These are phyloP conservation scores for Dasypogon diadema DNA, from an alignment of 2,888 invertebrate species.

Conservation along the genomic window DNA sequence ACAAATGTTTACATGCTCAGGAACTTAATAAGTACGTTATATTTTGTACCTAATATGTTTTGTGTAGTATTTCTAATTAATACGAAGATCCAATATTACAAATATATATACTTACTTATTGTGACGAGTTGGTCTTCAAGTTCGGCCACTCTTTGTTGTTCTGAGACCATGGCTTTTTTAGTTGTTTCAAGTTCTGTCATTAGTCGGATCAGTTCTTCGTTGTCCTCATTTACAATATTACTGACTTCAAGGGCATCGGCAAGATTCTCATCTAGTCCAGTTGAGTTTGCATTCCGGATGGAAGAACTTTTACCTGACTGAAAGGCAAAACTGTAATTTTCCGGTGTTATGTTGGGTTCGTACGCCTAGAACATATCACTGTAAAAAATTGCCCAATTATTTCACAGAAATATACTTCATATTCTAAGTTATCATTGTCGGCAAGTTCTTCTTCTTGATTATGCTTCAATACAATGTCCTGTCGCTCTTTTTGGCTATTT, in stretches of 20 bases:
- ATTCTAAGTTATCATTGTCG: neutral
- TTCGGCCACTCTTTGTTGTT: conserved; percentile 80
- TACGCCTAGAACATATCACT: conserved; percentile 54
- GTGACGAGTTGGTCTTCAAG: conserved; percentile 82
- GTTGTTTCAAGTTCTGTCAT: conserved; percentile 79
- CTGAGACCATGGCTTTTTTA: conserved; percentile 76
- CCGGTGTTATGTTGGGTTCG: conserved; percentile 60
- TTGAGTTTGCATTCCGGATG: conserved; percentile 63
- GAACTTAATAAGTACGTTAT: too few species aligned
- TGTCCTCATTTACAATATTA: conserved; percentile 62
- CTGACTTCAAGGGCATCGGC: conserved; percentile 56
- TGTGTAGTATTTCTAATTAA: too few species aligned
- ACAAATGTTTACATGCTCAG: too few species aligned
- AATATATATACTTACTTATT: conserved; percentile 65
- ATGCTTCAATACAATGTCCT: neutral
- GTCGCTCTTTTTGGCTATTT: conserved; percentile 4
- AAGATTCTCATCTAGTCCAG: conserved; percentile 60
- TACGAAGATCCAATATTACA: too few species aligned
- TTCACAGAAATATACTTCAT: conserved; percentile 21
- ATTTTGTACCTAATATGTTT: too few species aligned
- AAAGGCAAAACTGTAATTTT: conserved; percentile 61
- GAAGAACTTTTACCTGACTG: conserved; percentile 57
- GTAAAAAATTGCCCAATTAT: too few species aligned
- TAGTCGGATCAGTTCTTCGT: conserved; percentile 70
- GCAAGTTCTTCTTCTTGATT: neutral